These are phyloP conservation scores for Festucalex cinctus DNA, from an alignment of 2,113 vertebrate genomes.

Conservation along the genomic window DNA sequence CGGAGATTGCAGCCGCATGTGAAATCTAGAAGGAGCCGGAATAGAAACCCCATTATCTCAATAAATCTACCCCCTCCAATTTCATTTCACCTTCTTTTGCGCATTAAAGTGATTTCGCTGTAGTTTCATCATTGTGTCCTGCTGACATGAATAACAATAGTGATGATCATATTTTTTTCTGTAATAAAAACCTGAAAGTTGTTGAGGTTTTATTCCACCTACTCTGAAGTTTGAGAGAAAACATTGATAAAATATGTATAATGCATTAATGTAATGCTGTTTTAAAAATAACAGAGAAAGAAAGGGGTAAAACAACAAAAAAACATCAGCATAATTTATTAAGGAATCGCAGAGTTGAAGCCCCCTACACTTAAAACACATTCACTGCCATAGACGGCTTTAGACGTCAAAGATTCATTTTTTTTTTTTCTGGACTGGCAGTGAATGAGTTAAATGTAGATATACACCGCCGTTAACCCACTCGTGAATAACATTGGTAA, in stretches of 20 bases:
- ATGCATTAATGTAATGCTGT: background rate
- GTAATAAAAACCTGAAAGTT: constrained; percentile 7
- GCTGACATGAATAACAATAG: constrained; percentile 27
- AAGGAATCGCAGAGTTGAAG: background rate
- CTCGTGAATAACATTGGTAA: constrained; percentile 40
- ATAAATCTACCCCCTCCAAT: constrained; percentile 50
- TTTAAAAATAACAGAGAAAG: background rate
- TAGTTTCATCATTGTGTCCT: constrained; percentile 64
- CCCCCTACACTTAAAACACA: background rate
- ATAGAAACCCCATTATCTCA: constrained; percentile 53
- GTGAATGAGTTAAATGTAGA: background rate
- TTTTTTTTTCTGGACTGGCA: too few species aligned
- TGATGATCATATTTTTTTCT: constrained; percentile 27
- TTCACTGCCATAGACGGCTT: too few species aligned
- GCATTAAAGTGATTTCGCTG: constrained; percentile 56
- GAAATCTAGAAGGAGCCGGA: constrained; percentile 44
- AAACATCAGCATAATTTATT: background rate
- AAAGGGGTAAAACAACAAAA: background rate
- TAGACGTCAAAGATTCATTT: too few species aligned
- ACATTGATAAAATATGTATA: background rate
- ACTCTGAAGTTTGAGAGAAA: background rate
- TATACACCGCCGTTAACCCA: constrained; percentile 13
- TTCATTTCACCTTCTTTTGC: constrained; percentile 46
- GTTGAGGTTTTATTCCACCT: background rate
- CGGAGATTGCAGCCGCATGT: constrained; percentile 49